phyloP scores from a whole-genome alignment of 2,113 vertebrate species.

The Columba janthina region DNA sequence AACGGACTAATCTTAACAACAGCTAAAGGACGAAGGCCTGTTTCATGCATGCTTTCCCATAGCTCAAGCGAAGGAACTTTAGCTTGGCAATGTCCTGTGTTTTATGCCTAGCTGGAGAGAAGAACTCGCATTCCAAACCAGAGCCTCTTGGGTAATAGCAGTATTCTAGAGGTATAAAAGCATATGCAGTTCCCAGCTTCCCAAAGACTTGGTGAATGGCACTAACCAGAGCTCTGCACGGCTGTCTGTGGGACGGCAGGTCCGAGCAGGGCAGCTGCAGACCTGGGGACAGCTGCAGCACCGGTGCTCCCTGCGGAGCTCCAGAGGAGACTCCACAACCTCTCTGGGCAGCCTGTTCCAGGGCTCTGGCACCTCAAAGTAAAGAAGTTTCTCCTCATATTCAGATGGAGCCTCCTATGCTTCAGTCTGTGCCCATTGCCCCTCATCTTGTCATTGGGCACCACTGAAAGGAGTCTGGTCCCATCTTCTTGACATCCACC shows the following conservation, averaged over 20 bases:
- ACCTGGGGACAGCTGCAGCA: neutral
- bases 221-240: neutral
- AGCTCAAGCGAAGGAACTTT: neutral
- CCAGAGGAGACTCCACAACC: no score
- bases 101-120: neutral
- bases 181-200: neutral
- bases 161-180: neutral
- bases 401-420: no score
- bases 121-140: accelerated
- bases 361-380: no score
- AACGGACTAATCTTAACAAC: neutral
- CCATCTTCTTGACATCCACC: no score
- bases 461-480: no score
- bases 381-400: no score
- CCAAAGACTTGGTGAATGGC: accelerated
- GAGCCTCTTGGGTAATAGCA: neutral
- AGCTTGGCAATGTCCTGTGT: neutral
- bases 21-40: neutral
- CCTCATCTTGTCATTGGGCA: no score
- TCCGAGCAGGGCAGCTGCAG: no score
- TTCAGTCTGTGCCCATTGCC: no score
- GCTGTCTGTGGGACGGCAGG: neutral
- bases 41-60: accelerated
- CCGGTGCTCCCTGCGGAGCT: no score
- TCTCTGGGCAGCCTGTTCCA: no score